Conservation (phyloP, 2,797 vertebrate species). For the Galaxias olidus region DNA sequence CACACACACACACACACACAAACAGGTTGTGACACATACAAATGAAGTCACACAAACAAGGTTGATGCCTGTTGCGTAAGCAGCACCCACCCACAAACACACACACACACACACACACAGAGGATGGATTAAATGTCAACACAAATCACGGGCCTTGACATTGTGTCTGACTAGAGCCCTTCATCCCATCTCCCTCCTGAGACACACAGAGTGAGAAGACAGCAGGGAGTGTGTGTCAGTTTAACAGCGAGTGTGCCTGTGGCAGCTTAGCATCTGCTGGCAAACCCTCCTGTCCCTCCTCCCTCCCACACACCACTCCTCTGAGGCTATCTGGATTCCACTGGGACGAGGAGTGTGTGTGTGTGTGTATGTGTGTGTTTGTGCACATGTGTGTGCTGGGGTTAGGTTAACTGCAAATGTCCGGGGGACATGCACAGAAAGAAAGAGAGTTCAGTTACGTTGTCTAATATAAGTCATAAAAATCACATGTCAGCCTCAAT, state of each 20-base stretch:
- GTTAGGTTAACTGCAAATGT: too few species aligned
- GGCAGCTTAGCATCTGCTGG: constrained; percentile 48
- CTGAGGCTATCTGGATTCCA: constrained; percentile 32
- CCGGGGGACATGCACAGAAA: too few species aligned
- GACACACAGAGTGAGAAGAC: constrained; percentile 5
- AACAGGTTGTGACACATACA: background rate
- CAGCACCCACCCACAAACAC: background rate
- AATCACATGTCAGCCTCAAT: too few species aligned
- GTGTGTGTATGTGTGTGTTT: background rate
- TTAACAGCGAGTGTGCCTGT: constrained; percentile 36
- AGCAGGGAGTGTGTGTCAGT: constrained; percentile 17
- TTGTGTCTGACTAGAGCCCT: constrained; percentile 13
- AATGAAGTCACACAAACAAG: background rate
- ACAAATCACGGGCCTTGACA: constrained; percentile 19
- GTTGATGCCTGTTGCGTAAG: background rate
- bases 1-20: background rate
- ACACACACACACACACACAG: background rate
- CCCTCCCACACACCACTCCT: background rate
- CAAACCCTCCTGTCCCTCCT: constrained; percentile 9
- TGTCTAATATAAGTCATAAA: too few species aligned
- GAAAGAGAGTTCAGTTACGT: too few species aligned
- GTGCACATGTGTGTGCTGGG: background rate
- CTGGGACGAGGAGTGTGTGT: constrained; percentile 21
- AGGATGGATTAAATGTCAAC: constrained; percentile 7
- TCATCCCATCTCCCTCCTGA: constrained; percentile 7